phyloP scores from a whole-genome alignment of 2,113 vertebrate genomes.

The Amphiprion percula region DNA sequence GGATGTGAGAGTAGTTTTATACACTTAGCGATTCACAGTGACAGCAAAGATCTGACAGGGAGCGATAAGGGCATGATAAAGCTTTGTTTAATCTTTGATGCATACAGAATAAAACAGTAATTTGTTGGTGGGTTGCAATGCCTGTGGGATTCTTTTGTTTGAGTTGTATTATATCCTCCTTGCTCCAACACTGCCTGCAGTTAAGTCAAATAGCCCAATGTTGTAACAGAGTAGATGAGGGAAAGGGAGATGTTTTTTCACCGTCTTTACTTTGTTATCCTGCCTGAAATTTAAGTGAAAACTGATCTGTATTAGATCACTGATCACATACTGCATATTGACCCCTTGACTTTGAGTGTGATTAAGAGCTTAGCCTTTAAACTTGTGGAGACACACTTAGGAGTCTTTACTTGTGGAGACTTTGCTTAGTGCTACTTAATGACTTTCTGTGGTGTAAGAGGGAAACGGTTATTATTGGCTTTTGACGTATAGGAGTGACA shows the following conservation, averaged over 20 bases:
- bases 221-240: no score
- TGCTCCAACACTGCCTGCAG: constrained; percentile 28
- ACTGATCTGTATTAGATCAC: background rate
- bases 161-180: constrained; percentile 28
- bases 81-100: constrained; percentile 67
- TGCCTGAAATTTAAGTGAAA: constrained; percentile 17
- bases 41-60: constrained; percentile 52
- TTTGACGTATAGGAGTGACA: background rate
- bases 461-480: background rate
- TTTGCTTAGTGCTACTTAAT: constrained; percentile 12
- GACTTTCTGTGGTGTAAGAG: constrained; percentile 1
- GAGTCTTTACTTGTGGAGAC: background rate
- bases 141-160: constrained; percentile 45
- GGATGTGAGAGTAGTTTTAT: constrained; percentile 43
- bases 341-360: background rate
- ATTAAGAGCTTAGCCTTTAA: constrained; percentile 10
- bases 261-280: background rate
- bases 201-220: background rate
- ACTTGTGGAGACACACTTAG: background rate
- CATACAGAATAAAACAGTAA: constrained; percentile 28
- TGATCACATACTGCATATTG: background rate
- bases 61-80: constrained; percentile 47
- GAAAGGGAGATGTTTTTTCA: constrained; percentile 4
- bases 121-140: constrained; percentile 42
- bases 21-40: constrained; percentile 23